These are phyloP conservation scores for Pseudomyrmex flavicornis DNA, from an alignment of 1,140 invertebrate genomes.

Conservation along the genomic window DNA sequence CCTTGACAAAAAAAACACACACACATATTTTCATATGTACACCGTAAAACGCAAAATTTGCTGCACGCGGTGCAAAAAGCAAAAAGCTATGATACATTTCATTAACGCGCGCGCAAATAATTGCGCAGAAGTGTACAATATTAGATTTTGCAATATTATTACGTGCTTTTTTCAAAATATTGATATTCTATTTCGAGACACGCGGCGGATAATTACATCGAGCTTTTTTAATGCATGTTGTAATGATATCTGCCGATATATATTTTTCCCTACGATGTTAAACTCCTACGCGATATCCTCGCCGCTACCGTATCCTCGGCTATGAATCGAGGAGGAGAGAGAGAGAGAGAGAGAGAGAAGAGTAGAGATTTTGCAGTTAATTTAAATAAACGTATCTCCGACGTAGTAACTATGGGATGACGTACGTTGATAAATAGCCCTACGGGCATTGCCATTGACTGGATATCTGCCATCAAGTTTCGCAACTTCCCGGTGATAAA, in stretches of 20 bases:
- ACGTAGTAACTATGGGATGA: constrained; percentile 12
- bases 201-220: constrained; percentile 7
- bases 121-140: too few species aligned
- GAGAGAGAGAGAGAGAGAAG: too few species aligned
- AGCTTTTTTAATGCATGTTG: neutral
- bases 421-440: constrained; percentile 47
- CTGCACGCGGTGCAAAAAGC: too few species aligned
- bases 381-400: constrained; percentile 42
- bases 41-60: too few species aligned
- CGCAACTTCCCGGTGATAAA: constrained; percentile 27
- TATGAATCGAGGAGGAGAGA: too few species aligned
- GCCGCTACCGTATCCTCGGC: too few species aligned
- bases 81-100: too few species aligned
- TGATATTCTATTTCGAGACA: neutral
- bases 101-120: too few species aligned
- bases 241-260: neutral
- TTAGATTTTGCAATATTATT: too few species aligned
- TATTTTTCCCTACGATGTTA: constrained; percentile 17
- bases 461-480: constrained; percentile 1
- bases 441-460: constrained; percentile 28
- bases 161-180: neutral
- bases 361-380: constrained; percentile 32
- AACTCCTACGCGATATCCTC: constrained; percentile 8
- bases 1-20: too few species aligned
- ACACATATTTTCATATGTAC: too few species aligned